These are phyloP conservation scores for Porites australiensis DNA, from an alignment of 64 coral and sea anemone species.

Conservation along the genomic window DNA sequence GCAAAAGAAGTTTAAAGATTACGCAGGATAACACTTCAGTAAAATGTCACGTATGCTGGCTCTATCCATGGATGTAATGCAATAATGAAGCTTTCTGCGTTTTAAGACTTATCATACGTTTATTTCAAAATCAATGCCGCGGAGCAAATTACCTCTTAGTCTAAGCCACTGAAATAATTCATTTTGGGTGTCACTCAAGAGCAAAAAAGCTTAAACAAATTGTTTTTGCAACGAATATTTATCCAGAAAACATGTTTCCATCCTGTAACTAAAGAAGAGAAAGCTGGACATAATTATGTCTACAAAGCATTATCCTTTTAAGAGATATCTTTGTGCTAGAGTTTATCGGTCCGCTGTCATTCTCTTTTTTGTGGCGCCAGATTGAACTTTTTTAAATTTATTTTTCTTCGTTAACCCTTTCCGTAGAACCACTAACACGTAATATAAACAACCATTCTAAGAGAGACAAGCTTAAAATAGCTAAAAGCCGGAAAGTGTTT, in stretches of 20 bases:
- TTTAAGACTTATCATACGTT: too few species aligned
- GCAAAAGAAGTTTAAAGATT: too few species aligned
- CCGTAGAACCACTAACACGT: not conserved
- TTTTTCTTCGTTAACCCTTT: not conserved
- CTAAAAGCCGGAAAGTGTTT: not conserved
- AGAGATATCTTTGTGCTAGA: not conserved
- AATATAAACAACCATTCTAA: not conserved
- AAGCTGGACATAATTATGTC: too few species aligned
- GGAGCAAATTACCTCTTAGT: not conserved
- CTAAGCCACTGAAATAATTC: not conserved
- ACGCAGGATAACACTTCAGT: not conserved
- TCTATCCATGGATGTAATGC: too few species aligned
- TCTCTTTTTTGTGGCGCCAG: not conserved
- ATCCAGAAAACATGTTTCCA: not conserved
- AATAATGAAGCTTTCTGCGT: too few species aligned
- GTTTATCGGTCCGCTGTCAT: not conserved
- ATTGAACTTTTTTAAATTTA: not conserved
- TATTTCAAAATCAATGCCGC: too few species aligned
- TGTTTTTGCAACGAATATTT: not conserved
- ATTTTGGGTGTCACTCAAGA: too few species aligned
- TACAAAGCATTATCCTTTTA: too few species aligned
- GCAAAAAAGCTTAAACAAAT: not conserved
- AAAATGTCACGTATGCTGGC: not conserved
- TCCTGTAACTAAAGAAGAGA: too few species aligned
- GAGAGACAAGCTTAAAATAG: not conserved